Evolutionary conservation across 2,797 vertebrate species (phyloP), one percentile per base, ranked within the genome.

Genomic region (Microcaecilia unicolor): DNA sequence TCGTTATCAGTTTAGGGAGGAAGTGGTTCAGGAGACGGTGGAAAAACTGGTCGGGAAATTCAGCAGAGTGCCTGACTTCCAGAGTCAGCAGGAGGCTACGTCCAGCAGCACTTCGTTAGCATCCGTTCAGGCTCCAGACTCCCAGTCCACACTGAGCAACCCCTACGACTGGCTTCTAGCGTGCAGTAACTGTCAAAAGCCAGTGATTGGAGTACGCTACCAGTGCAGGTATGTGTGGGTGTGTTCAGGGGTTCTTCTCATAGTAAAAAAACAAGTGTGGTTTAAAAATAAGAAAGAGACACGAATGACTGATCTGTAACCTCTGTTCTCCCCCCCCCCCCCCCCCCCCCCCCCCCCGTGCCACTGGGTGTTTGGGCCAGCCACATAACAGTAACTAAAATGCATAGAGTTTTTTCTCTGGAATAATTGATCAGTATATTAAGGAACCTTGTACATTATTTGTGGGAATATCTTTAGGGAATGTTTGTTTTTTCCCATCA

Each of bases 11-110:
- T 98, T 98, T 52, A 92, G 95, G 68, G 91, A 96, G 9, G 92
- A 95, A 51, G 88, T 98, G 8, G 91, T 98, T 28, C 90, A 89
- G 59, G 94, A 98, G 58, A 94, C 93, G 0, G 94, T 98, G 32
- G 92, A 97, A 51, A 84, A 85, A 46, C 89, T 98, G 78, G 95
- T 92, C 48, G 89, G 76, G 40, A 89, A 92, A 70, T 82, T 98
- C 11, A 90, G 81, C 1, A 91, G 92, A 41, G 92, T 93, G 63
- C 89, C 93, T 28, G 83, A 80, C 37, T 81, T 84, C 47, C 84
- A 75, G 45, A 84, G 40, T 41, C 74, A 75, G 18, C 41, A 72
- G 2, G 61, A 82, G 8, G 71, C 68, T 12, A 70, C 79, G 4
- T 29, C 60, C 1, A 76, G 85, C 61, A 59, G 66, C 39, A 61